These are phyloP conservation scores for Lagorchestes hirsutus DNA, from an alignment of 2,797 vertebrate genomes.

Conservation along the genomic window DNA sequence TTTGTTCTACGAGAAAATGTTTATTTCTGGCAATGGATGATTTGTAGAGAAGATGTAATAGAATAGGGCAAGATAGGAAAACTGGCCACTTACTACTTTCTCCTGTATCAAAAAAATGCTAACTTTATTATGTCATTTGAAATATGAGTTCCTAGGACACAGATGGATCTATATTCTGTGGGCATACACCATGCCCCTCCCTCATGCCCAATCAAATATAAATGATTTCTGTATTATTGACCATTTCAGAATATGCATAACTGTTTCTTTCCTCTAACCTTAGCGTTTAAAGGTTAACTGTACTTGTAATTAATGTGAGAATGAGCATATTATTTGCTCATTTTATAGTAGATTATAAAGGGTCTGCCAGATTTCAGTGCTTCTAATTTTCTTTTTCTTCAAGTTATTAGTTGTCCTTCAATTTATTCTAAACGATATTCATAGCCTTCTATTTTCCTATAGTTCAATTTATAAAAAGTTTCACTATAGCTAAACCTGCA, in stretches of 20 bases:
- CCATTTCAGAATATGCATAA: background rate
- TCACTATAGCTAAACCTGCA: background rate
- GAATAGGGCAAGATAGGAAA: background rate
- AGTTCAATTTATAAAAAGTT: constrained; percentile 19
- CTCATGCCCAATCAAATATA: background rate
- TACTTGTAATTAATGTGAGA: background rate
- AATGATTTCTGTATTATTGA: background rate
- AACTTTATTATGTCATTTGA: background rate
- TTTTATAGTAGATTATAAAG: background rate
- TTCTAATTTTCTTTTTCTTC: background rate
- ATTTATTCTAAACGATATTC: background rate
- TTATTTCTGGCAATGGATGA: background rate
- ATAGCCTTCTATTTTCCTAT: background rate
- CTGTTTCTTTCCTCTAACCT: constrained; percentile 2
- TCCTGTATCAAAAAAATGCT: background rate
- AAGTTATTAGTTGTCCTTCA: background rate
- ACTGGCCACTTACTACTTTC: background rate
- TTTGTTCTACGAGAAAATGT: constrained; percentile 1
- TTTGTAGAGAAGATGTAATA: background rate
- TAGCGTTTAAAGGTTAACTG: background rate
- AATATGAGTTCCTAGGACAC: background rate
- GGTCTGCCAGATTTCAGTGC: background rate
- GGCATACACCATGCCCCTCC: background rate
- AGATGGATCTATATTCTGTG: background rate
- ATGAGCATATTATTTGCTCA: background rate